Percentiles rank a stretch among this genome's conserved stretches.
Evolutionary conservation across 2,113 vertebrate genomes (phyloP).

Genomic region (Anser brachyrhynchus): DNA sequence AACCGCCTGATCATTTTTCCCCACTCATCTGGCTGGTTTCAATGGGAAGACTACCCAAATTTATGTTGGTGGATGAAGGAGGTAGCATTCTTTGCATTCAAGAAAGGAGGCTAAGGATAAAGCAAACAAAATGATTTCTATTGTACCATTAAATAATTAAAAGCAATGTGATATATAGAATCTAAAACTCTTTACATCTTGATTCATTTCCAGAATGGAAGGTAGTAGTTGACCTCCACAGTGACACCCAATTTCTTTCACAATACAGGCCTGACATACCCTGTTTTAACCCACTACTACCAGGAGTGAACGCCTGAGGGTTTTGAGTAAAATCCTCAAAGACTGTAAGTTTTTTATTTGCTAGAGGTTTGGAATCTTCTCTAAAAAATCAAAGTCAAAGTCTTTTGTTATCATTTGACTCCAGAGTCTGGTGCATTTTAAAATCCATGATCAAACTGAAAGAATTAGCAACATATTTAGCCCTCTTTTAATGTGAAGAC

Average conservation of each 20-base stretch:
- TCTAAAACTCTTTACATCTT: not conserved
- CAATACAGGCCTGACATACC: not conserved
- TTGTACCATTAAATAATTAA: not conserved
- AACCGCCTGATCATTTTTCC: not conserved
- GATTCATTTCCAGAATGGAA: not conserved
- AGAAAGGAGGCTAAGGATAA: not conserved
- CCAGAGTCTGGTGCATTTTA: not conserved
- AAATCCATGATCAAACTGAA: not conserved
- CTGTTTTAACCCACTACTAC: not conserved
- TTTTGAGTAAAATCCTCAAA: not conserved
- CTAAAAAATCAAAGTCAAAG: not conserved
- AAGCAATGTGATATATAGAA: not conserved
- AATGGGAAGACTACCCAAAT: not conserved
- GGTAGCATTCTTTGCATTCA: not conserved
- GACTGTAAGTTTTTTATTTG: not conserved
- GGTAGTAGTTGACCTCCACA: not conserved
- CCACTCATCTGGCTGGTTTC: not conserved
- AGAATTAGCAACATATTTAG: not conserved
- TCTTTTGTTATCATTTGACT: not conserved
- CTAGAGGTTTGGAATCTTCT: not conserved
- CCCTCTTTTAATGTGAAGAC: not conserved
- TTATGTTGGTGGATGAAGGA: not conserved
- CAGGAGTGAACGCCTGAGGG: not conserved
- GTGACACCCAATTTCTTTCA: not conserved
- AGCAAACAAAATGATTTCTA: not conserved